phyloP scores from a whole-genome alignment of 2,888 invertebrate species.

The Chrysotoxum bicinctum region DNA sequence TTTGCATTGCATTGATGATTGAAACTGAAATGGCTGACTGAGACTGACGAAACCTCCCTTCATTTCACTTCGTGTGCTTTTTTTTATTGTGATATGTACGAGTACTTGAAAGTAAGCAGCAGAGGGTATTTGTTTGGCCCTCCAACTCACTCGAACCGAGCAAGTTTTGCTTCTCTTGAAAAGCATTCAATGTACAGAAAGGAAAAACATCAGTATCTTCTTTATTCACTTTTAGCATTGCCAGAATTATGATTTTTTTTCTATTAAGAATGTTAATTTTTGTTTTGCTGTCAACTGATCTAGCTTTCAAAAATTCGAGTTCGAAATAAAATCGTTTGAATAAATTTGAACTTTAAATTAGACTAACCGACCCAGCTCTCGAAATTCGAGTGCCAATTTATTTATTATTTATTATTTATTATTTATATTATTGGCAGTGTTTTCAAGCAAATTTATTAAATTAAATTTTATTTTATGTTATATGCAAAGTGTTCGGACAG shows the following conservation, averaged over 20 bases:
- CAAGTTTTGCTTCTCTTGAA: constrained; percentile 14
- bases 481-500: no score
- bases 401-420: no score
- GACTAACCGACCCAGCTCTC: no score
- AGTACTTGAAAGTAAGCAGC: constrained; percentile 38
- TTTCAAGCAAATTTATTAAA: no score
- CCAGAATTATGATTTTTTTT: background rate
- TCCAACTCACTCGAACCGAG: constrained; percentile 28
- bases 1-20: constrained; percentile 38
- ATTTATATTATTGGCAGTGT: no score
- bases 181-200: constrained; percentile 9
- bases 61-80: background rate
- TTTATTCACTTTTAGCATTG: background rate
- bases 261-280: background rate
- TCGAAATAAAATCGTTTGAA: no score
- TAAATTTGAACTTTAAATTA: no score
- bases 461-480: no score
- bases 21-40: constrained; percentile 45
- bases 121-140: constrained; percentile 60
- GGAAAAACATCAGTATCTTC: constrained; percentile 5
- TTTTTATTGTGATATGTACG: constrained; percentile 34
- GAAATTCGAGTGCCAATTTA: no score
- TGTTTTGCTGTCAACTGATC: background rate
- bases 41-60: background rate
- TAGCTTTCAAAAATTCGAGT: background rate